Percentiles rank a stretch among this genome's conserved stretches.
Evolutionary conservation across 1,140 invertebrate genomes (phyloP).

Genomic region (Bombus ignitus): DNA sequence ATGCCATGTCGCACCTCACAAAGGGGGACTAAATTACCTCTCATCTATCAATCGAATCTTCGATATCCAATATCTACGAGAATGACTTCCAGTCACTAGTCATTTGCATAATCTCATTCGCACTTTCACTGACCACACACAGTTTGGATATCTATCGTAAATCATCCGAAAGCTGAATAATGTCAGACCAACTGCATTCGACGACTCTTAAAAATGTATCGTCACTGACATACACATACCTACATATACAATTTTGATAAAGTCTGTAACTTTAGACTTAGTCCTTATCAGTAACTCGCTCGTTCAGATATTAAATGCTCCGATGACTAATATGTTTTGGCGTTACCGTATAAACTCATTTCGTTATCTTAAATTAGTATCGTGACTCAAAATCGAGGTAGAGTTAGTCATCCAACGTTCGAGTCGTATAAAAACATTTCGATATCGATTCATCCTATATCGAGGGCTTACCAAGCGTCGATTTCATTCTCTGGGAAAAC

Average conservation of each 20-base stretch:
- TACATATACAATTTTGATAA: background rate
- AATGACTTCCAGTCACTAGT: background rate
- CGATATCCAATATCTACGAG: background rate
- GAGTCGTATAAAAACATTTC: too few species aligned
- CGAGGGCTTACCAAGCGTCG: background rate
- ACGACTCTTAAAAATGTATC: background rate
- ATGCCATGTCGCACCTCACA: too few species aligned
- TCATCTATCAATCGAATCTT: background rate
- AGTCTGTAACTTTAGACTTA: background rate
- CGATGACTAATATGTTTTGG: background rate
- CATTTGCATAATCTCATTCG: background rate
- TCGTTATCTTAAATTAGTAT: background rate
- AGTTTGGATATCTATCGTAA: background rate
- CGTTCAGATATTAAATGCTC: background rate
- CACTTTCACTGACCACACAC: background rate
- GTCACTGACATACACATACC: too few species aligned
- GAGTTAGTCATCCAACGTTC: background rate
- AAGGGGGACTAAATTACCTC: background rate
- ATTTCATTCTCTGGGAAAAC: background rate
- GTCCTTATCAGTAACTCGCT: background rate
- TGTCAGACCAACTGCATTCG: background rate
- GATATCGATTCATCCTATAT: background rate
- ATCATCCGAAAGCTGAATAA: background rate
- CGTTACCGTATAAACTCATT: background rate
- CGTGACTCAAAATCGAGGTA: background rate